Conservation (phyloP, 2,797 vertebrate genomes). For the Lateolabrax maculatus region DNA sequence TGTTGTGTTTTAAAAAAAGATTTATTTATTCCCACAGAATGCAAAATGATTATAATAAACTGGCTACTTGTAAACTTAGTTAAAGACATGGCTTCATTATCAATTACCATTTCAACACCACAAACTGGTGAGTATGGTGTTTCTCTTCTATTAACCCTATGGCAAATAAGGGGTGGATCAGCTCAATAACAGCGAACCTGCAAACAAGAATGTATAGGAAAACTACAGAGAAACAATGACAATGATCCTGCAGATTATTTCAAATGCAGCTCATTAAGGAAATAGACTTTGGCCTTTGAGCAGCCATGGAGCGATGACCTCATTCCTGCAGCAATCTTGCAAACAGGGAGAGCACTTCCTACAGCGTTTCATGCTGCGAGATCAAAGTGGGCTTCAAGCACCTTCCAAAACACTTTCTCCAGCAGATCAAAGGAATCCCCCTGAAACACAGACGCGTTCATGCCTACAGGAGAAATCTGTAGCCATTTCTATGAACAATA, state of each 20-base stretch:
- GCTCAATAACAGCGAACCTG: background rate
- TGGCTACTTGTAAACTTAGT: background rate
- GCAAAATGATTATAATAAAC: no score
- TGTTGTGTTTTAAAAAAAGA: background rate
- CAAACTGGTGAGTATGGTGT: background rate
- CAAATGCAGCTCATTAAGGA: slow-evolving; percentile 39
- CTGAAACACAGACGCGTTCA: slow-evolving; percentile 24
- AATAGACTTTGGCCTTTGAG: slow-evolving; percentile 6
- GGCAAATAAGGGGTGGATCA: background rate
- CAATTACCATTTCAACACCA: background rate
- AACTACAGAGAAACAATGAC: background rate
- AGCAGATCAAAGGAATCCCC: slow-evolving; percentile 61
- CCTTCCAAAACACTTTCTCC: slow-evolving; percentile 37
- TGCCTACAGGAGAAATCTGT: slow-evolving; percentile 44
- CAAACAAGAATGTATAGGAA: background rate
- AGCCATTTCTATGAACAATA: slow-evolving; percentile 53
- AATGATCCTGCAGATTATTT: slow-evolving; percentile 7
- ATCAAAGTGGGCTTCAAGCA: slow-evolving; percentile 60
- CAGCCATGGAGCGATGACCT: slow-evolving; percentile 38
- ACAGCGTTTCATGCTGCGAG: slow-evolving; percentile 14
- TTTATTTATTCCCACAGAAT: no score
- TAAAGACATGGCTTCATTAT: background rate
- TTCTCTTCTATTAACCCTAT: background rate
- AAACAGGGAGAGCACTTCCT: slow-evolving; percentile 13
- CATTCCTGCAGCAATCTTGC: slow-evolving; percentile 32